Evolutionary conservation across 2,888 invertebrate species (phyloP).

Genomic region (Phoronis australis): DNA sequence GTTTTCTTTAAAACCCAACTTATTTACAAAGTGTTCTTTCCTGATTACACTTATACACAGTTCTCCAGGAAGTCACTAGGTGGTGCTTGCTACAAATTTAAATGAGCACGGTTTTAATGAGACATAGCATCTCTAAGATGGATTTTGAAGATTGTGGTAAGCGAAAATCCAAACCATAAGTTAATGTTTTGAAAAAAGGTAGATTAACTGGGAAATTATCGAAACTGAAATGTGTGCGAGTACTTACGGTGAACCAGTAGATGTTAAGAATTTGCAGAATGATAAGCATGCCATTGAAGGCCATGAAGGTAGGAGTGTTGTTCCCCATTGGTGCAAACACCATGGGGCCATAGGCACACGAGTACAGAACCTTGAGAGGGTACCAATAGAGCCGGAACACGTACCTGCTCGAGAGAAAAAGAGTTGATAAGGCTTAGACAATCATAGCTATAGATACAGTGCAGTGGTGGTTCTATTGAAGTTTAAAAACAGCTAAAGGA

Average conservation of each 20-base stretch:
- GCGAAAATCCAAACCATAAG: too few relatives aligned
- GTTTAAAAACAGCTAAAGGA: too few relatives aligned
- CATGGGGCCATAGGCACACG: slow-evolving; percentile 25
- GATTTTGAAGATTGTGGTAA: not conserved
- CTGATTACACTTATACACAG: too few relatives aligned
- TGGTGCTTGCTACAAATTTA: too few relatives aligned
- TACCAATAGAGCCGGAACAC: slow-evolving; percentile 45
- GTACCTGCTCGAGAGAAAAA: slow-evolving; percentile 31
- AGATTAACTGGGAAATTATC: not conserved
- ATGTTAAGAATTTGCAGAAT: slow-evolving; percentile 38
- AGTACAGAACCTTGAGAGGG: slow-evolving; percentile 43
- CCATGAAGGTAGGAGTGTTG: slow-evolving; percentile 30
- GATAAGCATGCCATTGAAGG: slow-evolving; percentile 42
- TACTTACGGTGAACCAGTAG: slow-evolving; percentile 49
- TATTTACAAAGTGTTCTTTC: too few relatives aligned
- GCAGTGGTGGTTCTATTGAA: too few relatives aligned
- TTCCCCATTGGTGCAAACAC: slow-evolving; percentile 6
- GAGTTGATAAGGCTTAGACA: too few relatives aligned
- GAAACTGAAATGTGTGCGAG: not conserved
- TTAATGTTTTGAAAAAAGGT: not conserved
- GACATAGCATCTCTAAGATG: too few relatives aligned
- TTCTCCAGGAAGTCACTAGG: too few relatives aligned
- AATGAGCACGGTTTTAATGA: too few relatives aligned
- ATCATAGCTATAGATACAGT: too few relatives aligned
- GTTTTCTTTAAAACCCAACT: too few relatives aligned